Evolutionary conservation across 2,797 vertebrate species (phyloP).

Genomic region (Tamandua tetradactyla): DNA sequence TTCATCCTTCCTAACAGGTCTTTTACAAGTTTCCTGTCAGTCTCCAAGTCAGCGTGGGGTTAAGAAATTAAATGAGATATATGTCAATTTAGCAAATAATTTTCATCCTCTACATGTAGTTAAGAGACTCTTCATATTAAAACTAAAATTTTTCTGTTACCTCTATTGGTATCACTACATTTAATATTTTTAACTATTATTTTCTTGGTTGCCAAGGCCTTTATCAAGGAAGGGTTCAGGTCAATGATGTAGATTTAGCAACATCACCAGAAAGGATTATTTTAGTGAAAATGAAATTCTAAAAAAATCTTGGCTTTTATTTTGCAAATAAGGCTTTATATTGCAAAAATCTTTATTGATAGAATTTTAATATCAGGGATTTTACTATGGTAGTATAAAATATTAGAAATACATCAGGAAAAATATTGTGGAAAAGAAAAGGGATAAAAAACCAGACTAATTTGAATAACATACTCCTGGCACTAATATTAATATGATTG

Average conservation of each 20-base stretch:
- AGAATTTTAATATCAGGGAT: slow-evolving; percentile 31
- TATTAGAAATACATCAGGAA: slow-evolving; percentile 37
- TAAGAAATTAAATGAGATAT: slow-evolving; percentile 17
- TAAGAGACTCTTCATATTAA: not conserved
- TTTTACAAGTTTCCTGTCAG: slow-evolving; percentile 50
- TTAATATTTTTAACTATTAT: not conserved
- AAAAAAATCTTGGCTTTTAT: slow-evolving; percentile 22
- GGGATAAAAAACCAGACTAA: slow-evolving; percentile 62
- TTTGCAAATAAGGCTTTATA: not conserved
- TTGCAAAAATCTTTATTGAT: slow-evolving; percentile 38
- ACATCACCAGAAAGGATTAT: not conserved
- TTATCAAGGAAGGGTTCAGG: not conserved
- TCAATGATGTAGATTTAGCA: not conserved
- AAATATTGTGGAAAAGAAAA: slow-evolving; percentile 4
- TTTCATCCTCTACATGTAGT: not conserved
- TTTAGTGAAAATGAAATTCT: slow-evolving; percentile 45
- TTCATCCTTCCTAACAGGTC: not conserved
- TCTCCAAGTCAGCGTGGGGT: not conserved
- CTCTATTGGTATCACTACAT: not conserved
- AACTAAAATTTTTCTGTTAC: not conserved
- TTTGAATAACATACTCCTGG: slow-evolving; percentile 56
- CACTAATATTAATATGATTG: slow-evolving; percentile 68
- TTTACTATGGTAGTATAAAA: slow-evolving; percentile 47
- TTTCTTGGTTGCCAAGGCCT: not conserved
- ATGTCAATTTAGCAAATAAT: slow-evolving; percentile 58